Base-by-base conservation (phyloP, 2,888 invertebrate species). In the Spatulosminthurus flaviceps region DNA sequence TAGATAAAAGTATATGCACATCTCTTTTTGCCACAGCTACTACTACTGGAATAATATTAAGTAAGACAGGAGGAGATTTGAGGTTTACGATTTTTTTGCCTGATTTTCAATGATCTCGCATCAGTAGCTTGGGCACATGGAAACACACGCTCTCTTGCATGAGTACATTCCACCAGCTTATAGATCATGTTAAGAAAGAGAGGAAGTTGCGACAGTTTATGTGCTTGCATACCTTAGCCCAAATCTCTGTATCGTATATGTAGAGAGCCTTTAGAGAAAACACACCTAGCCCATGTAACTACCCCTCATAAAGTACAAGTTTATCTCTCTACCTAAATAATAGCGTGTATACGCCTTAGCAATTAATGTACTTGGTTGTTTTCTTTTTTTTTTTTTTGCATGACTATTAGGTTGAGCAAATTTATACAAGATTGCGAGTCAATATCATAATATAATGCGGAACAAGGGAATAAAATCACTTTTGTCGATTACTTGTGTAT, bases 401-500 rank as follows among this genome's bases (percentile, higher is more conserved):
- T 34, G 34, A 34, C 16, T 51, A 51, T 19, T 51, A 16, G 51
- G 16, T 51, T 19, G 51, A 51, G n/a, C 51, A 51, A n/a, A 51
- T 51, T 51, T 51, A 51, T 51, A 51, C 51, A 11, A 13, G 1
- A 16, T 51, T 51, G 51, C 51, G 16, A 51, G 19, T 51, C 51
- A 51, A 51, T 51, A 51, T n/a, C 19, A 19, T 51, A 51, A 51
- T 51, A n/a, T 13, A n/a, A 51, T 51, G 51, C 51, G 51, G 51
- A 51, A 51, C 51, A 51, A 51, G 51, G 51, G 51, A 51, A 51
- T 51, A 51, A 16, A 51, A 51, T 51, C 51, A 16, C n/a, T 51
- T 51, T n/a, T 51, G 5, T 51, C n/a, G 51, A 51, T 51, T 51
- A 51, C 51, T 51, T 2, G 51, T 51, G n/a, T n/a, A n/a, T n/a